These are phyloP conservation scores for Pitangus sulphuratus DNA, from an alignment of 2,797 vertebrate species.

Conservation along the genomic window DNA sequence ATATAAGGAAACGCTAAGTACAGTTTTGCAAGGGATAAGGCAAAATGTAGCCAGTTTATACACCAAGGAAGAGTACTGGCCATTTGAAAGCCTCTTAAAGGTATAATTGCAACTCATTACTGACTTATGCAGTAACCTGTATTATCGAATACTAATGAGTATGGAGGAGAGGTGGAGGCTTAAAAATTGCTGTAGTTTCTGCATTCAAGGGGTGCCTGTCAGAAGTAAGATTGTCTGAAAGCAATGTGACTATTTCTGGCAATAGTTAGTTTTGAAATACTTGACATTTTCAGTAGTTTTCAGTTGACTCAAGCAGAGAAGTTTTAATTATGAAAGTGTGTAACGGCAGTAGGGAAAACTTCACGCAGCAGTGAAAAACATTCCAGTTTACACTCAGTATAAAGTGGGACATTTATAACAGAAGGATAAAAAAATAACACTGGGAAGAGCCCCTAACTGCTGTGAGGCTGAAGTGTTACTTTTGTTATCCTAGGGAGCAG, in stretches of 20 bases:
- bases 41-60: not conserved
- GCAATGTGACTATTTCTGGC: not conserved
- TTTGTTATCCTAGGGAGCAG: not conserved
- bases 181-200: not conserved
- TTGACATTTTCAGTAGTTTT: constrained; percentile 25
- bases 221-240: constrained; percentile 5
- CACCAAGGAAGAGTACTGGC: not conserved
- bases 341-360: not conserved
- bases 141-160: not conserved
- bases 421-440: not conserved
- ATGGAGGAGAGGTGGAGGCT: not conserved
- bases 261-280: constrained; percentile 14
- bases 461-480: not conserved
- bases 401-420: not conserved
- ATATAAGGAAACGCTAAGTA: not conserved
- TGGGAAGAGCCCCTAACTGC: not conserved
- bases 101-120: not conserved
- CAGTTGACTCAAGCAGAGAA: constrained; percentile 14
- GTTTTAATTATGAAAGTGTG: not conserved
- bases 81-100: not conserved
- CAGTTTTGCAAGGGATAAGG: not conserved
- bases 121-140: not conserved
- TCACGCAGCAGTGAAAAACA: not conserved
- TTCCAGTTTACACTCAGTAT: not conserved
- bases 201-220: not conserved